Percentiles rank a stretch among this genome's conserved stretches.
Conservation (phyloP, 2,888 invertebrate species). For the Agonum fuliginosum region DNA sequence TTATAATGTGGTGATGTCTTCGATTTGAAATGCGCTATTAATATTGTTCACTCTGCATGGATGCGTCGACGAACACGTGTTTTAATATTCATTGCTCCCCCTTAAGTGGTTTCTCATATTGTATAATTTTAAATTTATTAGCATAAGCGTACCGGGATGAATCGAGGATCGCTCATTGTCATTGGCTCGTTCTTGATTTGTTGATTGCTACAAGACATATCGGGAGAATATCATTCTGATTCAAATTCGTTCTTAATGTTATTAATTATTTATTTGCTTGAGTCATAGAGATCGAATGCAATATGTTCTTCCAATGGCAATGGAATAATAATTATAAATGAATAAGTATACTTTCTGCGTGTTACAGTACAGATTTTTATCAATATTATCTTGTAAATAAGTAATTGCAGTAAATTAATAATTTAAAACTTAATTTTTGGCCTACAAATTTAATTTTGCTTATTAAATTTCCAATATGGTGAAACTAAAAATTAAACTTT, state of each 20-base stretch:
- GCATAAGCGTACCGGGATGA: constrained; percentile 15
- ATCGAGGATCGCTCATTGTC: background rate
- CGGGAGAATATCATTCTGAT: background rate
- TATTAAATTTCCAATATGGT: too few relatives aligned
- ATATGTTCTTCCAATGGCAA: too few relatives aligned
- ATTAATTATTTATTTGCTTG: background rate
- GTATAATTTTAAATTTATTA: constrained; percentile 54
- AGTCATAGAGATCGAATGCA: too few relatives aligned
- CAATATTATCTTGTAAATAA: too few relatives aligned
- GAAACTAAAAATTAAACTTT: too few relatives aligned
- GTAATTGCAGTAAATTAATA: too few relatives aligned
- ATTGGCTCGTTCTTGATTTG: background rate
- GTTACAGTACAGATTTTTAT: too few relatives aligned
- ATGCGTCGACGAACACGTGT: constrained; percentile 41
- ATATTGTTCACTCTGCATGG: constrained; percentile 50
- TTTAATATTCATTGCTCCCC: constrained; percentile 52
- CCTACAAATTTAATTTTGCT: too few relatives aligned
- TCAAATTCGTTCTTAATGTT: background rate
- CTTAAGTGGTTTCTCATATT: constrained; percentile 28
- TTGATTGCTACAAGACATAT: background rate
- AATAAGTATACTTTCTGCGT: too few relatives aligned
- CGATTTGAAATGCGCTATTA: constrained; percentile 55
- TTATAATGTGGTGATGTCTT: constrained; percentile 44
- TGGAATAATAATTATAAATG: too few relatives aligned
- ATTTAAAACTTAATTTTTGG: too few relatives aligned